Percentiles rank a stretch among this genome's conserved stretches.
Evolutionary conservation across 2,888 invertebrate species (phyloP).

Genomic region (Endomychus coccineus): DNA sequence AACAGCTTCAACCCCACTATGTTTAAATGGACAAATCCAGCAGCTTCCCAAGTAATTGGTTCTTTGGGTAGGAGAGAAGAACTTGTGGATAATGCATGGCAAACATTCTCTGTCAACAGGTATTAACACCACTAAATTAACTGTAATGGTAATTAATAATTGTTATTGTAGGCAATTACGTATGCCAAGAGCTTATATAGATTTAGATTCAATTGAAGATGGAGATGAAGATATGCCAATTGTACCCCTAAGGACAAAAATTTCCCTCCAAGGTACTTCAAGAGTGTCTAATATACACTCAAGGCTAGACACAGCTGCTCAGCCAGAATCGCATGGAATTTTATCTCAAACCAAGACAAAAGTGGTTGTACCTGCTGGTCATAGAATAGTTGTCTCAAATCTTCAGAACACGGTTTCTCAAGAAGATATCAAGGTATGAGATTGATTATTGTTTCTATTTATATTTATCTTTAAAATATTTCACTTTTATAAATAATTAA

Average conservation of each 20-base stretch:
- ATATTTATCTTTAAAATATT: slow-evolving; percentile 6
- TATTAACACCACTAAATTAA: not conserved
- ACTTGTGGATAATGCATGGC: slow-evolving; percentile 19
- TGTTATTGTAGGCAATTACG: slow-evolving; percentile 8
- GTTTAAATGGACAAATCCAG: slow-evolving; percentile 33
- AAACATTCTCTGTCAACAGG: slow-evolving; percentile 17
- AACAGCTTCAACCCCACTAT: slow-evolving; percentile 21
- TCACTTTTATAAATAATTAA: too few species aligned
- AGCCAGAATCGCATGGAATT: slow-evolving; percentile 37
- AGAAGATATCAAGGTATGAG: slow-evolving; percentile 76
- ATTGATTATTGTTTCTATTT: slow-evolving; percentile 4
- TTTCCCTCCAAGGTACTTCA: slow-evolving; percentile 31
- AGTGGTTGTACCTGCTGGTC: slow-evolving; percentile 54
- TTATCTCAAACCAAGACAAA: slow-evolving; percentile 41
- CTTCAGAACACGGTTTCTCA: slow-evolving; percentile 79
- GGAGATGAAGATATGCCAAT: slow-evolving; percentile 35
- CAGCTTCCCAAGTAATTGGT: slow-evolving; percentile 31
- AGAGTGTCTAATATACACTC: slow-evolving; percentile 39
- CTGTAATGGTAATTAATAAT: not conserved
- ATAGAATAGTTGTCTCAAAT: slow-evolving; percentile 85
- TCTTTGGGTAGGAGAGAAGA: slow-evolving; percentile 23
- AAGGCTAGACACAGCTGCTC: slow-evolving; percentile 43
- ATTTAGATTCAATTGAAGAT: slow-evolving; percentile 38
- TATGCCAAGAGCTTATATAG: slow-evolving; percentile 28
- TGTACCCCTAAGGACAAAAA: slow-evolving; percentile 23